Evolutionary conservation across 1,140 invertebrate species (phyloP), one percentile per base, ranked within the genome.

Genomic region (Latrodectus geometricus): DNA sequence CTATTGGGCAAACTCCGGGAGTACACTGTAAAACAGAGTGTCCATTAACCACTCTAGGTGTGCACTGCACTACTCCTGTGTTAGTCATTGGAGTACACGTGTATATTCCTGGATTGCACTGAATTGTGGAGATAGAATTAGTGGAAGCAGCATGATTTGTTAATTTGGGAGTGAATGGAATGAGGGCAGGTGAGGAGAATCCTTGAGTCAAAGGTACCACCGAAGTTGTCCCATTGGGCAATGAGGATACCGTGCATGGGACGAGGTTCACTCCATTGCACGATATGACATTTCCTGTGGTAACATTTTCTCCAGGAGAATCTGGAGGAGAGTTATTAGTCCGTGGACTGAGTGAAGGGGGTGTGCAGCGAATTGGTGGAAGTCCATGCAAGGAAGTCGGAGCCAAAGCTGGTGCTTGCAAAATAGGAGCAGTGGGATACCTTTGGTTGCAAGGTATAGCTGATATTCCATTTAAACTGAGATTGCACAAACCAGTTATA

Each of bases 11-110:
- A 5, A 73, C 70, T 8, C 70, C 70, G 23, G 70, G 70, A 15
- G 70, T 73, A 49, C 70, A 73, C n/a, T 73, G 70, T 17, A 73
- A n/a, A 9, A 73, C 70, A 4, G 70, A 73, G 23, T 35, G 21
- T 73, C 70, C 70, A 73, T 35, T 73, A 15, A 73, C 12, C 23
- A 73, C 48, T 49, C 70, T 73, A 15, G n/a, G 70, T 48, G 70
- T 61, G 17, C 54, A 61, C 17, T 61, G 70, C 48, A 73, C 70
- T 49, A 73, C 14, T 21, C n/a, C 48, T 0, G 70, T 21, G 48
- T 21, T 73, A 17, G 70, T n/a, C 23, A 73, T 9, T 9, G 70
- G n/a, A 12, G 70, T 48, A 17, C 17, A 68, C 9, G 50, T 56
- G 9, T 48, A 73, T 8, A 56, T 73, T 23, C 21, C 68, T 61